Percentiles rank a stretch among this genome's conserved stretches.
Conservation (phyloP, 2,797 vertebrate species). For the Dermochelys coriacea region DNA sequence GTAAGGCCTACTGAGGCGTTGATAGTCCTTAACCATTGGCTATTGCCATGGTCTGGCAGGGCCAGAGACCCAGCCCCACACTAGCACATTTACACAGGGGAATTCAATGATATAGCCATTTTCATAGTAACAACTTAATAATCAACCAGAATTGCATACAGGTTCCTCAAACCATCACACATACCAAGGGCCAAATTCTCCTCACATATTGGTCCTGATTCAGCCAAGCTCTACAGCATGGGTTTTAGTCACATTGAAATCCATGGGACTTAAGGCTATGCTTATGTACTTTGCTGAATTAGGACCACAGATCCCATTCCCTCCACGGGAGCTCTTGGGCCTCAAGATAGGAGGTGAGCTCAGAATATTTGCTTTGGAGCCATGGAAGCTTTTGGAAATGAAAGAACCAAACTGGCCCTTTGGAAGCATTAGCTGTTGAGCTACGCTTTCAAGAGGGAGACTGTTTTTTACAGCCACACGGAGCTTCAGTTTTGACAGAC, state of each 20-base stretch:
- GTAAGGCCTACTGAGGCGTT: background rate
- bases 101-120: background rate
- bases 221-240: background rate
- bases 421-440: background rate
- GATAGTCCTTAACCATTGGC: background rate
- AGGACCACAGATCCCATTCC: background rate
- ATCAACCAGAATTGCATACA: background rate
- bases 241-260: background rate
- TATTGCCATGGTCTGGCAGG: background rate
- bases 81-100: background rate
- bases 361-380: background rate
- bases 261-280: background rate
- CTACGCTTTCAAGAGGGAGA: background rate
- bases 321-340: background rate
- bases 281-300: background rate
- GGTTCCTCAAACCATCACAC: background rate
- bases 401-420: background rate
- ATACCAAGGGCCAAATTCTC: background rate
- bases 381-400: background rate
- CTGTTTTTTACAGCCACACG: background rate
- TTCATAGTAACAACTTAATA: background rate
- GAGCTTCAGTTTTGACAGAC: background rate
- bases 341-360: background rate
- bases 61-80: background rate
- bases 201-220: background rate